phyloP scores from a whole-genome alignment of 92 coral and sea anemone species.

The Paragorgia papillata region DNA sequence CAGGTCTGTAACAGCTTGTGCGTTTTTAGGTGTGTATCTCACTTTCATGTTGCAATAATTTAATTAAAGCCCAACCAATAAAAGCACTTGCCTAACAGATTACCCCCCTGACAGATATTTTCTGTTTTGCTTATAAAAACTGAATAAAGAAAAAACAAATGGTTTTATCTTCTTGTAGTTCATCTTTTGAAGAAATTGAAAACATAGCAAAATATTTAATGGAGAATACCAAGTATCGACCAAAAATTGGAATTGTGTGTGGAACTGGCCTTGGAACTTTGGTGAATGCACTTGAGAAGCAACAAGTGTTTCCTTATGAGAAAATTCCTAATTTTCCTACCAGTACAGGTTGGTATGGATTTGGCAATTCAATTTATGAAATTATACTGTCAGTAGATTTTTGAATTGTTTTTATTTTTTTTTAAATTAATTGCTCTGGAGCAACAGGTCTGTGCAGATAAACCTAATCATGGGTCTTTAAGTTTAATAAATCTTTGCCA shows the following conservation, averaged over 20 bases:
- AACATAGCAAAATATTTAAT: slow-evolving; percentile 61
- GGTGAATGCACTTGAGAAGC: slow-evolving; percentile 74
- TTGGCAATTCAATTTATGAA: not conserved
- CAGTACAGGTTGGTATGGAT: slow-evolving; percentile 74
- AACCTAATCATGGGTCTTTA: too few species aligned
- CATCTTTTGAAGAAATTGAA: slow-evolving; percentile 60
- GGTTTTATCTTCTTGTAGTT: not conserved
- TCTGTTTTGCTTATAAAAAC: too few species aligned
- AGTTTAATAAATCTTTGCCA: too few species aligned
- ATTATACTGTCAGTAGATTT: not conserved
- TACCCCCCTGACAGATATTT: too few species aligned
- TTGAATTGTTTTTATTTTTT: not conserved
- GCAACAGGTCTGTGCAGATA: too few species aligned
- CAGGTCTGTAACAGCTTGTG: too few species aligned
- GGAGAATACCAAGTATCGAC: slow-evolving; percentile 81
- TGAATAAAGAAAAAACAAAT: too few species aligned
- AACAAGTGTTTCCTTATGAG: slow-evolving; percentile 73
- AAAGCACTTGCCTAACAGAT: too few species aligned
- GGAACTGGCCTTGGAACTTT: slow-evolving; percentile 86
- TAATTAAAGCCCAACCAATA: too few species aligned
- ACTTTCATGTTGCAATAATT: too few species aligned
- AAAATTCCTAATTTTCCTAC: slow-evolving; percentile 83
- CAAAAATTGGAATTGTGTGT: slow-evolving; percentile 87
- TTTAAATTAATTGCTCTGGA: too few species aligned
- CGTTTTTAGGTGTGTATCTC: too few species aligned